Evolutionary conservation across 2,888 invertebrate species (phyloP).

Genomic region (Limnephilus auricula): DNA sequence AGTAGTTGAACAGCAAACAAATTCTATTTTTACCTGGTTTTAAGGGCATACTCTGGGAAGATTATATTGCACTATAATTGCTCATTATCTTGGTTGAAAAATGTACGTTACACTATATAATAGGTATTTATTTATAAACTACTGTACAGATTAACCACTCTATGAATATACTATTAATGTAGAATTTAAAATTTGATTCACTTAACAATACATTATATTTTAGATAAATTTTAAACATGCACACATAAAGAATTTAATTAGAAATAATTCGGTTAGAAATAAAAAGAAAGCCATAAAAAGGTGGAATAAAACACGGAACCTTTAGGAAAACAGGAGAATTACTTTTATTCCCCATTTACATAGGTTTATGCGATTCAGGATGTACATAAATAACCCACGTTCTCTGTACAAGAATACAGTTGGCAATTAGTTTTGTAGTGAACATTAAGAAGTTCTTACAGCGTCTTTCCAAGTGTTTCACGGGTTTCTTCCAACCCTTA

Average conservation of each 20-base stretch:
- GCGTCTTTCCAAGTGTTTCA: not conserved
- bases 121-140: too few species aligned
- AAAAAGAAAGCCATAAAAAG: not conserved
- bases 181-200: not conserved
- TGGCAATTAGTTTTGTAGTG: constrained; percentile 34
- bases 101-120: too few species aligned
- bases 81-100: too few species aligned
- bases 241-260: too few species aligned
- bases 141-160: too few species aligned
- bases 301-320: not conserved
- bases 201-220: not conserved
- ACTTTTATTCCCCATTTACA: not conserved
- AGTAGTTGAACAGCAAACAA: too few species aligned
- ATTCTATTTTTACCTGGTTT: too few species aligned
- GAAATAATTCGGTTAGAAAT: not conserved
- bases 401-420: not conserved
- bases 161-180: too few species aligned
- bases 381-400: constrained; percentile 2
- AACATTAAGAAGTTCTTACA: constrained; percentile 33
- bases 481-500: constrained; percentile 2
- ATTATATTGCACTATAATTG: too few species aligned
- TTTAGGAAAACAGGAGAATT: not conserved
- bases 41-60: not conserved
- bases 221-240: not conserved
- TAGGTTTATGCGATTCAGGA: not conserved